Conservation (phyloP, 1,140 invertebrate species). For the Pogonognathellus flavescens region DNA sequence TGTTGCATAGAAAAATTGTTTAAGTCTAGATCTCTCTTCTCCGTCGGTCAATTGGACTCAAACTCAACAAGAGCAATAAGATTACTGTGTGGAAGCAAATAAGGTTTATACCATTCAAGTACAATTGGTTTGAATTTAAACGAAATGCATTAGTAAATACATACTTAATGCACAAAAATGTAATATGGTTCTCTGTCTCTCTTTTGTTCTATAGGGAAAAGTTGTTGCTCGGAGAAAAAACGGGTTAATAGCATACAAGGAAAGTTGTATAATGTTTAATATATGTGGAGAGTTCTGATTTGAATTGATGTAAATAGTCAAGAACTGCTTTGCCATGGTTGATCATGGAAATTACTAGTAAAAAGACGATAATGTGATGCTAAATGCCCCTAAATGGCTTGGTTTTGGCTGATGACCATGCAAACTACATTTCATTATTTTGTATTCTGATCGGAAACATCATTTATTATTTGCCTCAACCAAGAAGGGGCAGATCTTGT, state of each 20-base stretch:
- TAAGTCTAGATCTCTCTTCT: background rate
- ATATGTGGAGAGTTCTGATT: background rate
- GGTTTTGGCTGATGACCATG: conserved; percentile 43
- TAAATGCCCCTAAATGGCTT: conserved; percentile 53
- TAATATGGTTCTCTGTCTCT: too few relatives aligned
- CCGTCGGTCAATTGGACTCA: background rate
- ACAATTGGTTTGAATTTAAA: too few relatives aligned
- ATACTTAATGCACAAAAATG: too few relatives aligned
- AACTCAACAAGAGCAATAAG: background rate
- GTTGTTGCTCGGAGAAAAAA: too few relatives aligned
- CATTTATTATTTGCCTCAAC: background rate
- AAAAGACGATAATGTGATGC: conserved; percentile 54
- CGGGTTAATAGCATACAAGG: background rate
- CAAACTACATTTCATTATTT: conserved; percentile 7
- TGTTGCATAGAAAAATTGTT: background rate
- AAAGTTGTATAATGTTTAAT: too few relatives aligned
- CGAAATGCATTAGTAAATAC: too few relatives aligned
- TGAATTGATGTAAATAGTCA: conserved; percentile 43
- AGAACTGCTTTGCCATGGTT: conserved; percentile 9
- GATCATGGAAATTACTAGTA: conserved; percentile 29
- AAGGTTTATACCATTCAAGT: too few relatives aligned
- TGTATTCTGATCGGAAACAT: background rate
- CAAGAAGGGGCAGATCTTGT: too few relatives aligned
- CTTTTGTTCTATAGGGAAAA: too few relatives aligned
- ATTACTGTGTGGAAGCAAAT: background rate